Evolutionary conservation across 2,797 vertebrate species (phyloP), one percentile per base, ranked within the genome.

Genomic region (Corythornis leucogaster): DNA sequence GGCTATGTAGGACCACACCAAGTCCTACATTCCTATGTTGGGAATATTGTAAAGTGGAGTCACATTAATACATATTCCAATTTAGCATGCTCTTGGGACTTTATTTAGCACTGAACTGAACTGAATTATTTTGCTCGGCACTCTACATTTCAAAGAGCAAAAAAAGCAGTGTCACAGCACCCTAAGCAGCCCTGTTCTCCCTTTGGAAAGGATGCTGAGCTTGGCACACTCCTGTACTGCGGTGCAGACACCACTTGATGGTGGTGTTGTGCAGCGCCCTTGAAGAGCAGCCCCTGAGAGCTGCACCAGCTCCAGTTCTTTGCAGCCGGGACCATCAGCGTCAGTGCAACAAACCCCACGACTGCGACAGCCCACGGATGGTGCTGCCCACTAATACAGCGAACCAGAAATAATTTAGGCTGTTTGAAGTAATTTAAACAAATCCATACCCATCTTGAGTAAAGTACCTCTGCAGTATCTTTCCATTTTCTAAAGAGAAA

Each of bases 241-340:
- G 57, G 6, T 7, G 6, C 33, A 81, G 68, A 20, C 26, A 20
- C 94, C 96, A 33, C 95, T 69, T 55, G 94, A 21, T 89, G 96
- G 95, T 75, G 92, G 68, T 94, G 75, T 81, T 92, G 93, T 12
- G 40, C 93, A 85, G 84, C 24, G 20, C 17, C 53, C 42, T 25
- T 50, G 53, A 14, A 19, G 58, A 7, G 15, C 40, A 50, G 42
- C 8, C 24, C 21, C 14, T 2, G 12, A 50, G 42, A 4, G 25
- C 50, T 6, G 28, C 69, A 8, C 1, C 45, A 4, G 45, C 25
- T 54, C 24, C 24, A 38, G 0, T 1, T 13, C 20, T 42, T 7
- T 6, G 57, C 64, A 50, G 53, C 9, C 40, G 3, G 9, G 1
- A 45, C 42, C 33, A 8, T 3, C 17, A 21, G 7, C 0, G 0